phyloP scores from a whole-genome alignment of 2,113 vertebrate species.

The Callipepla squamata region DNA sequence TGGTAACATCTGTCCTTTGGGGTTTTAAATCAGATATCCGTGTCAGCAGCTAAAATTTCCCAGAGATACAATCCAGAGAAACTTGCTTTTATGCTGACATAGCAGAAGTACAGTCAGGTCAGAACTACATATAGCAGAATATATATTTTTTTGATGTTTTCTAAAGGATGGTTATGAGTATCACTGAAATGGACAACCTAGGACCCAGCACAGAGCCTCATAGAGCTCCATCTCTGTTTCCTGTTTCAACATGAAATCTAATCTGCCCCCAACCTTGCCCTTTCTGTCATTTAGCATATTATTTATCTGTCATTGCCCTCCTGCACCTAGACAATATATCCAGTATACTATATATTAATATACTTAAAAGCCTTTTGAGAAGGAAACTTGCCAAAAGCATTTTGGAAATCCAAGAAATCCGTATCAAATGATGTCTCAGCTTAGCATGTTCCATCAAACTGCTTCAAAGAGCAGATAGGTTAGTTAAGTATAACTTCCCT shows the following conservation, averaged over 20 bases:
- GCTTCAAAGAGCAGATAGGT: neutral
- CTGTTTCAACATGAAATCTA: neutral
- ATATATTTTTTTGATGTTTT: neutral
- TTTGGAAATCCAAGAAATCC: neutral
- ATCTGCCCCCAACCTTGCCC: accelerated
- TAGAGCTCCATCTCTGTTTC: neutral
- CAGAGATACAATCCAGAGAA: neutral
- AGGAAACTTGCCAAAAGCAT: constrained; percentile 8
- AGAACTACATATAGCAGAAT: neutral
- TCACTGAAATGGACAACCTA: neutral
- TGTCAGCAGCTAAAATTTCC: neutral
- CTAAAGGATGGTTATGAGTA: neutral
- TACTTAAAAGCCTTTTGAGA: neutral
- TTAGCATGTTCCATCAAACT: neutral
- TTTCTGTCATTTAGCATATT: neutral
- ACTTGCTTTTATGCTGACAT: neutral
- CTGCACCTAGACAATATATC: neutral
- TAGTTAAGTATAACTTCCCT: neutral
- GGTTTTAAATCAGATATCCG: neutral
- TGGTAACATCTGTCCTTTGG: neutral
- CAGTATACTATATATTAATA: neutral
- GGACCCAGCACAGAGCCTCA: neutral
- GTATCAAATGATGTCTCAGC: neutral
- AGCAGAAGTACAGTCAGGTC: neutral
- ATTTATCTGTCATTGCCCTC: neutral